These are phyloP conservation scores for Torymus tubicola DNA, from an alignment of 2,888 invertebrate species.

Conservation along the genomic window DNA sequence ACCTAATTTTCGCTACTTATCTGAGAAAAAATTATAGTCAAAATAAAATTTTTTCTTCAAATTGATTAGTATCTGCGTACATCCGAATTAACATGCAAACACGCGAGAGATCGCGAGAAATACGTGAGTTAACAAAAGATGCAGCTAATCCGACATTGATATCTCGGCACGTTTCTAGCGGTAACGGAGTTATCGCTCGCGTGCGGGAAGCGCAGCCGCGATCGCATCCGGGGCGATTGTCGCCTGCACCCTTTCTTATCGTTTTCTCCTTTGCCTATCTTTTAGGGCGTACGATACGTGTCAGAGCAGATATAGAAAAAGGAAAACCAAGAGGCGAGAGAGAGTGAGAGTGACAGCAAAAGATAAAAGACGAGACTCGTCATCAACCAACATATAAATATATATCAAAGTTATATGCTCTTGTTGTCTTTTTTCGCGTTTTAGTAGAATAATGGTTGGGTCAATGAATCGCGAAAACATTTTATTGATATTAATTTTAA, in stretches of 20 bases:
- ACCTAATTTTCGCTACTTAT: too few species aligned
- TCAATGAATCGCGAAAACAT: too few species aligned
- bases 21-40: too few species aligned
- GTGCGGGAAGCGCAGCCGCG: conserved; percentile 41
- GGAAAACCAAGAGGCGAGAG: conserved; percentile 5
- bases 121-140: not conserved
- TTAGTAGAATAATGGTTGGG: too few species aligned
- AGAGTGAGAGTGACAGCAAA: conserved; percentile 5
- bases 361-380: conserved; percentile 22
- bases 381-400: not conserved
- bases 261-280: conserved; percentile 49
- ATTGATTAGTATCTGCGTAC: too few species aligned
- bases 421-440: too few species aligned
- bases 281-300: conserved; percentile 48
- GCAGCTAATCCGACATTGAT: conserved; percentile 38
- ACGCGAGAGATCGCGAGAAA: too few species aligned
- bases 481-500: not conserved
- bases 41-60: too few species aligned
- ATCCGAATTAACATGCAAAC: not conserved
- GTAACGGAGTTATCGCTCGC: conserved; percentile 24
- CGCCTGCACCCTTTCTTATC: conserved; percentile 50
- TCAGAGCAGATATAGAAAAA: conserved; percentile 4
- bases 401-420: too few species aligned
- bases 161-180: conserved; percentile 25
- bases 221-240: conserved; percentile 52